Conservation (phyloP, 2,797 vertebrate species). For the Babyrousa celebensis region DNA sequence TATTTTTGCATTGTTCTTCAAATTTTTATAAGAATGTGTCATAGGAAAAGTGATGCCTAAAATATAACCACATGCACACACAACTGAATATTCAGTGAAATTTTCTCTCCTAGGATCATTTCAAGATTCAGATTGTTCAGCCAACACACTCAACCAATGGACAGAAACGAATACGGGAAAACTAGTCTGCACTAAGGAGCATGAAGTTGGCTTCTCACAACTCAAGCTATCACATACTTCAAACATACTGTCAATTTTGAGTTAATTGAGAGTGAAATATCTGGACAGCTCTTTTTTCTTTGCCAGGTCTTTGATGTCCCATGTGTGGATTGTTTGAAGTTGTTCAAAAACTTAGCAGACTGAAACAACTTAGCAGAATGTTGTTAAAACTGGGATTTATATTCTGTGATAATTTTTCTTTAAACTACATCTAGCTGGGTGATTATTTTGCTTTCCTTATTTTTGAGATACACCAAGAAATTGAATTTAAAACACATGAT, state of each 20-base stretch:
- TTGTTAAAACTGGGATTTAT: constrained; percentile 12
- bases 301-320: neutral
- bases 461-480: neutral
- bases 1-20: constrained; percentile 18
- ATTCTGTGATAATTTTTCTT: neutral
- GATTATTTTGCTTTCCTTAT: neutral
- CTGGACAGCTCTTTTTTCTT: neutral
- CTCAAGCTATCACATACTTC: neutral
- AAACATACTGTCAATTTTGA: neutral
- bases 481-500: neutral
- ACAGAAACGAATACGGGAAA: neutral
- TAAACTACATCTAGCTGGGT: neutral
- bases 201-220: neutral
- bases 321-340: neutral
- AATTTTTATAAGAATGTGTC: neutral
- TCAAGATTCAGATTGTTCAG: neutral
- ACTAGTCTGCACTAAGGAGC: neutral
- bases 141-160: neutral
- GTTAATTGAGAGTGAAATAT: neutral
- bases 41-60: neutral
- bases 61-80: neutral
- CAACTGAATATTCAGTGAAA: neutral
- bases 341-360: neutral
- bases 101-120: neutral
- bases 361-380: constrained; percentile 20